Evolutionary conservation across 2,888 invertebrate species (phyloP).

Genomic region (Drosophila algonquin): DNA sequence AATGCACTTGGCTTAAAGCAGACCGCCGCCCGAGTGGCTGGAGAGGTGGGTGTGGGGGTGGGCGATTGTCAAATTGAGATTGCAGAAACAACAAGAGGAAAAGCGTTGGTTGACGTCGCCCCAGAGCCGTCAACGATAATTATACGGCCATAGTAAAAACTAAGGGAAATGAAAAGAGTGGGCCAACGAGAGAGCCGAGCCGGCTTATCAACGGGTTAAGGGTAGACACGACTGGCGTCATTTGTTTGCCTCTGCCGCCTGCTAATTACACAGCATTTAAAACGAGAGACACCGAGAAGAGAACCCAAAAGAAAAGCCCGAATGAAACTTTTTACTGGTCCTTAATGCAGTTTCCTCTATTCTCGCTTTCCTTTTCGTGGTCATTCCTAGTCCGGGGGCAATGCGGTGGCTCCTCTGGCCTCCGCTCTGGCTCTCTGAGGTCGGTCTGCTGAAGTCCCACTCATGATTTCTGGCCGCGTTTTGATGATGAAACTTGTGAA

Average conservation of each 20-base stretch:
- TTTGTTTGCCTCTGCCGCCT: slow-evolving; percentile 27
- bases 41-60: slow-evolving; percentile 22
- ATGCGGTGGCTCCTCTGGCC: not conserved
- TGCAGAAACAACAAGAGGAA: slow-evolving; percentile 35
- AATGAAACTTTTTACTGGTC: slow-evolving; percentile 30
- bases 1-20: slow-evolving; percentile 68
- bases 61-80: slow-evolving; percentile 60
- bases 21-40: not conserved
- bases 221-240: slow-evolving; percentile 21
- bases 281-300: slow-evolving; percentile 6
- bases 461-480: slow-evolving; percentile 27
- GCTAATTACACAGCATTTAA: slow-evolving; percentile 69
- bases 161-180: slow-evolving; percentile 17
- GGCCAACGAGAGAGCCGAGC: slow-evolving; percentile 1
- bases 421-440: not conserved
- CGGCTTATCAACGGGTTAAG: slow-evolving; percentile 29
- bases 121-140: slow-evolving; percentile 62
- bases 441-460: not conserved
- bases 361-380: slow-evolving; percentile 23
- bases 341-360: slow-evolving; percentile 36
- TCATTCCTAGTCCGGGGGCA: slow-evolving; percentile 6
- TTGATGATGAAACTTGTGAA: slow-evolving; percentile 48
- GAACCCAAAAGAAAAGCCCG: not conserved
- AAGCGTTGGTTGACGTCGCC: slow-evolving; percentile 47
- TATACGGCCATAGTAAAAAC: slow-evolving; percentile 39